These are phyloP conservation scores for Silurus lanzhouensis DNA, from an alignment of 2,797 vertebrate genomes.

Conservation along the genomic window DNA sequence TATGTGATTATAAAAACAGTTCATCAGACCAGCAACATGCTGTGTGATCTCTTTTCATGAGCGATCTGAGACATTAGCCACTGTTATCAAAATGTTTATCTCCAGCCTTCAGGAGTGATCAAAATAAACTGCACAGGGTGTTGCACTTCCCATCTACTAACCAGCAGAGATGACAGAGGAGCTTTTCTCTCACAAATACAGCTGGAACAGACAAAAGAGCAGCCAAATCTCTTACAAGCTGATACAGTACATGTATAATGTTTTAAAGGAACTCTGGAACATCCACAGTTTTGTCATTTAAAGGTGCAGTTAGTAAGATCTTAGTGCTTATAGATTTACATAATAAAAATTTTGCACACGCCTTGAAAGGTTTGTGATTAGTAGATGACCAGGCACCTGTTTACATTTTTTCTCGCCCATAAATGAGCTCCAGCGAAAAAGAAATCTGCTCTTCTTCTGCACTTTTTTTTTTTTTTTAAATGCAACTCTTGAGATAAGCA, in stretches of 20 bases:
- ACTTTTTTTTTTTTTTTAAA: not conserved
- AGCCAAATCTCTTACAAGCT: constrained; percentile 8
- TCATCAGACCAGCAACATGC: constrained; percentile 13
- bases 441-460: not conserved
- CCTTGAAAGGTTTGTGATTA: not conserved
- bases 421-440: not conserved
- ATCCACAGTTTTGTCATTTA: constrained; percentile 1
- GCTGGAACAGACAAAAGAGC: not conserved
- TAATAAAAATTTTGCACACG: not conserved
- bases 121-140: constrained; percentile 51
- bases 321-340: not conserved
- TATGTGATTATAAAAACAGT: not conserved
- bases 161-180: constrained; percentile 22
- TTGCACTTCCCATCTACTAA: constrained; percentile 43
- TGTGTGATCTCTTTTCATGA: constrained; percentile 35
- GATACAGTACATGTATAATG: not conserved
- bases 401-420: not conserved
- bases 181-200: constrained; percentile 25
- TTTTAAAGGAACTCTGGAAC: not conserved
- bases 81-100: constrained; percentile 39
- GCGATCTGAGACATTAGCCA: constrained; percentile 22
- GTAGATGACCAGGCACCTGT: not conserved
- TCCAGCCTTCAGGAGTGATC: constrained; percentile 49
- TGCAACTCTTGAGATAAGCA: not conserved
- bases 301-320: constrained; percentile 1